Percentiles rank a stretch among this genome's conserved stretches.
phyloP scores from a whole-genome alignment of 2,797 vertebrate genomes.

The Crocidura indochinensis region DNA sequence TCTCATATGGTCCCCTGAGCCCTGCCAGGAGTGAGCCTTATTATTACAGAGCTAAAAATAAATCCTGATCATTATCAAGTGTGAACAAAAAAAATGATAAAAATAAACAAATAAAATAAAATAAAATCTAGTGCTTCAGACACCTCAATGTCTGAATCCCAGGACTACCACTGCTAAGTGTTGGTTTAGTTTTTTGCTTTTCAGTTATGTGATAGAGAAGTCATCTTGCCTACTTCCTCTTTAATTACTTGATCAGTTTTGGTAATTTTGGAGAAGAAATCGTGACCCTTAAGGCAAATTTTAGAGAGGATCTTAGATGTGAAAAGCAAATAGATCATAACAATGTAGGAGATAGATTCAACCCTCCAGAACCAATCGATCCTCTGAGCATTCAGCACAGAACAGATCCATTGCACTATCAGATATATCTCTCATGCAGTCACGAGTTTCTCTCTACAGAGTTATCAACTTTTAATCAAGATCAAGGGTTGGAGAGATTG shows the following conservation, averaged over 20 bases:
- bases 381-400: too few relatives aligned
- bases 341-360: not conserved
- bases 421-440: not conserved
- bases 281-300: not conserved
- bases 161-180: not conserved
- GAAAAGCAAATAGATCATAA: not conserved
- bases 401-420: too few relatives aligned
- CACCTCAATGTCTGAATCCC: not conserved
- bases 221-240: not conserved
- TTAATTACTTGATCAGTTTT: not conserved
- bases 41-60: too few relatives aligned
- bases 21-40: too few relatives aligned
- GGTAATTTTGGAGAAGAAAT: conserved; percentile 36
- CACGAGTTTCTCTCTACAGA: not conserved
- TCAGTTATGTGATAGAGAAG: not conserved
- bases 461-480: not conserved
- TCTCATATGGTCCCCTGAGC: too few relatives aligned
- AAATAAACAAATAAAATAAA: too few relatives aligned
- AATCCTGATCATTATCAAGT: too few relatives aligned
- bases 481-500: not conserved
- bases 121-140: not conserved
- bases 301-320: not conserved
- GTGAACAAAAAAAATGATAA: too few relatives aligned
- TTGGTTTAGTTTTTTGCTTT: not conserved
- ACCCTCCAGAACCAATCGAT: too few relatives aligned